Evolutionary conservation across 2,797 vertebrate species (phyloP).

Genomic region (Cryptoblepharus egeriae): DNA sequence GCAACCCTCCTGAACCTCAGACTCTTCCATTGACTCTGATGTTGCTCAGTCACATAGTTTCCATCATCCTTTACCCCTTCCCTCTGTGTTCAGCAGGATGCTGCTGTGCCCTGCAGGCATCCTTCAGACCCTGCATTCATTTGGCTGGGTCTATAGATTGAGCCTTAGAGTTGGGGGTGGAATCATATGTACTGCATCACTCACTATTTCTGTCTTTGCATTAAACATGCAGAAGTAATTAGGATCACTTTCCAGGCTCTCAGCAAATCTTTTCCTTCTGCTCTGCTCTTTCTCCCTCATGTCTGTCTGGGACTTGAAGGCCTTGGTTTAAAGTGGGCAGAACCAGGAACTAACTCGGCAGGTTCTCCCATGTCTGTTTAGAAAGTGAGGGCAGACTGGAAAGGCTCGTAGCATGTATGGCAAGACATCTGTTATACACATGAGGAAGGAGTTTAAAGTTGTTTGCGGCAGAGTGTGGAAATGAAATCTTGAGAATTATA

Average conservation of each 20-base stretch:
- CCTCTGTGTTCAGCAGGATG: background rate
- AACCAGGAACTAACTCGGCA: background rate
- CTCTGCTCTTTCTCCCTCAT: background rate
- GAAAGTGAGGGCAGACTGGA: background rate
- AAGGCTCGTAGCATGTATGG: background rate
- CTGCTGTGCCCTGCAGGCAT: background rate
- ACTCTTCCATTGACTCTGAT: background rate
- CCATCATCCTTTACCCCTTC: background rate
- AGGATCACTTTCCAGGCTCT: background rate
- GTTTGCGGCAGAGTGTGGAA: background rate
- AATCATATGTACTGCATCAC: no score
- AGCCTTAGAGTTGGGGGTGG: background rate
- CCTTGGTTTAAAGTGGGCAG: background rate
- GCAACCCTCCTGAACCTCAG: background rate
- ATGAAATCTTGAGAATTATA: background rate
- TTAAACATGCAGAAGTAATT: conserved; percentile 16
- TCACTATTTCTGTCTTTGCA: conserved; percentile 9
- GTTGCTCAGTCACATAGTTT: background rate
- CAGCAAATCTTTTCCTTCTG: background rate
- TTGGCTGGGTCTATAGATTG: background rate
- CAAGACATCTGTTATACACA: background rate
- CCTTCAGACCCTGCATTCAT: background rate
- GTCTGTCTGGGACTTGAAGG: background rate
- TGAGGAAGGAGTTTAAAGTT: background rate
- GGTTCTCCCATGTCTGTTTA: background rate